phyloP scores from a whole-genome alignment of 2,888 invertebrate species.

The Diadegma fenestrale region DNA sequence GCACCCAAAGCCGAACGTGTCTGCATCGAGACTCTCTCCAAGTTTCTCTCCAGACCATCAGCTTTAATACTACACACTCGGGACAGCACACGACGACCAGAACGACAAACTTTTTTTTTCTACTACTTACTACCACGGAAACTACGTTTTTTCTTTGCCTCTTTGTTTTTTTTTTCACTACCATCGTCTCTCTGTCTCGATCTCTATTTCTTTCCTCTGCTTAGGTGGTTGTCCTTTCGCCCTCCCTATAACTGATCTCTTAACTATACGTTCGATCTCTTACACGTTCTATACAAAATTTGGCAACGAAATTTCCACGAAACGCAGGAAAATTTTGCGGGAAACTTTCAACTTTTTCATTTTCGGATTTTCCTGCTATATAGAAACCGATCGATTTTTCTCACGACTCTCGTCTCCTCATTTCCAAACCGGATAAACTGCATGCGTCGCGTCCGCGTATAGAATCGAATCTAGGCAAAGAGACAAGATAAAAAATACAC shows the following conservation, averaged over 20 bases:
- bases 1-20: slow-evolving; percentile 25
- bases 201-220: not conserved
- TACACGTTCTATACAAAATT: not conserved
- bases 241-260: slow-evolving; percentile 35
- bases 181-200: not conserved
- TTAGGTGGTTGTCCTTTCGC: not conserved
- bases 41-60: slow-evolving; percentile 42
- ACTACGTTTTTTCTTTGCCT: slow-evolving; percentile 62
- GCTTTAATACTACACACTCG: slow-evolving; percentile 56
- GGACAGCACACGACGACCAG: slow-evolving; percentile 46
- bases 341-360: too few species aligned
- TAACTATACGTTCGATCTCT: slow-evolving; percentile 32
- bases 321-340: not conserved
- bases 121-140: slow-evolving; percentile 58
- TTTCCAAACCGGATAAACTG: not conserved
- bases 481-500: not conserved
- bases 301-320: not conserved
- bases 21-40: slow-evolving; percentile 28
- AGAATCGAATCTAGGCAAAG: not conserved
- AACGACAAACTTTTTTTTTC: slow-evolving; percentile 60
- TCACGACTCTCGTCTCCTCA: not conserved
- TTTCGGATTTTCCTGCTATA: not conserved
- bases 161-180: slow-evolving; percentile 51
- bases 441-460: not conserved
- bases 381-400: not conserved